Percentiles rank a stretch among this genome's conserved stretches.
These are phyloP conservation scores for Platerodrilus igneus DNA, from an alignment of 2,888 invertebrate genomes.

Conservation along the genomic window DNA sequence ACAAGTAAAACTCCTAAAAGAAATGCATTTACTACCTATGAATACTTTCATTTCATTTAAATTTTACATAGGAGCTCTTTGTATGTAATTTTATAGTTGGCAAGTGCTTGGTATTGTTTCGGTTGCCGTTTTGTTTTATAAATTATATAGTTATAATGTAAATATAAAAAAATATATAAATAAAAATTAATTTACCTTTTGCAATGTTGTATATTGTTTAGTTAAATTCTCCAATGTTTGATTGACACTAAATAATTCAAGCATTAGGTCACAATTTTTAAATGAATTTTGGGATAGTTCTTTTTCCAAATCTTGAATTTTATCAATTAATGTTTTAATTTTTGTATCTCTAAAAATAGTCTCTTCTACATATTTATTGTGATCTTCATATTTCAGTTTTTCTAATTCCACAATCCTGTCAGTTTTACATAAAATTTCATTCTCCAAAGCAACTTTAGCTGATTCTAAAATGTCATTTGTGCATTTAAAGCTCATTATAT, in stretches of 20 bases:
- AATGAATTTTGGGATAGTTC: conserved; percentile 7
- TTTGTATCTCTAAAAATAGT: conserved; percentile 9
- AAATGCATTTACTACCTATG: no score
- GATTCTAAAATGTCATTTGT: conserved; percentile 30
- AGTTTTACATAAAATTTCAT: conserved; percentile 10
- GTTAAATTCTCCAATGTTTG: conserved; percentile 10
- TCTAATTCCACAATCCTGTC: conserved; percentile 17
- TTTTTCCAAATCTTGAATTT: conserved; percentile 9
- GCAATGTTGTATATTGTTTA: conserved; percentile 6
- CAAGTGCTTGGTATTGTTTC: no score
- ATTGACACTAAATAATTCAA: conserved; percentile 9
- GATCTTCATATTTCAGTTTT: conserved; percentile 13
- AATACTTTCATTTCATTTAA: no score
- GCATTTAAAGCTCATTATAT: conserved; percentile 25
- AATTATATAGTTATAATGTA: no score
- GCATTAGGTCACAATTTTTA: conserved; percentile 7
- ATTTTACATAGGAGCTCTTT: no score
- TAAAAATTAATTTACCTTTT: no score
- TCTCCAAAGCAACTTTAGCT: conserved; percentile 25
- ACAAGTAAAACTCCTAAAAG: no score
- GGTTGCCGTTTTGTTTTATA: no score
- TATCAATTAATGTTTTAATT: conserved; percentile 9
- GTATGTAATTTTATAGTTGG: no score
- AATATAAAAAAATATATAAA: no score
- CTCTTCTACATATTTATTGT: conserved; percentile 14